Base-by-base conservation (phyloP, 1,140 invertebrate species). In the Lepidotrigona ventralis region DNA sequence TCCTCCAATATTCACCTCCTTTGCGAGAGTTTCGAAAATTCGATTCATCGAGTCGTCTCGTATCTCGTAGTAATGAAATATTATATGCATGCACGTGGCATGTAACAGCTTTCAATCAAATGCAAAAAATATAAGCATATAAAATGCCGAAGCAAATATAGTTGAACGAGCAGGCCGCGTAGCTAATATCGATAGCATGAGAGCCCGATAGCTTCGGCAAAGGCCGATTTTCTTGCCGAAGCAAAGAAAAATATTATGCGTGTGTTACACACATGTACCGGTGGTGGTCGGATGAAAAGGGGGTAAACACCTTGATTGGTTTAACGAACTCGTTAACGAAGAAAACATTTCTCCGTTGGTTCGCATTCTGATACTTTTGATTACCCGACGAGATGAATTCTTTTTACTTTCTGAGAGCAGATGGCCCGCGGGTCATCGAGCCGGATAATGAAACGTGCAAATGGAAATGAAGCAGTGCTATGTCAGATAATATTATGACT, bases 401-500 rank as follows among this genome's bases (percentile, higher is more conserved):
- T 89, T 88, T 88, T 88, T 88, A 80, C 63, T 80, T 82, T 81
- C 79, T 81, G 78, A 69, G 81, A 77, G 72, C 51, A 63, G 86
- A 86, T 81, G 78, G 84, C 81, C 84, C 68, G 82, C 76, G 78
- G 88, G 84, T 90, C 89, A 90, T 90, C 89, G 88, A 88, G 83
- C 84, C 81, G 84, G 86, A 90, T 90, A 90, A 90, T 90, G 88
- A 90, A 90, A 90, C 89, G 88, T 90, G 89, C 90, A 90, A 90
- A 90, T 90, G 90, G 86, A 90, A 90, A 90, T 90, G 89, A 90
- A 88, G 86, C 88, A 79, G 83, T 90, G 90, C 84, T 90, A 77
- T 90, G 90, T 90, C 89, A 89, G 88, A 90, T 90, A 90, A 90
- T 90, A 90, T 90, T 90, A 88, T 90, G 89, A 90, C 83, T 90